phyloP scores from a whole-genome alignment of 2,797 vertebrate species.

The Malurus splendens region DNA sequence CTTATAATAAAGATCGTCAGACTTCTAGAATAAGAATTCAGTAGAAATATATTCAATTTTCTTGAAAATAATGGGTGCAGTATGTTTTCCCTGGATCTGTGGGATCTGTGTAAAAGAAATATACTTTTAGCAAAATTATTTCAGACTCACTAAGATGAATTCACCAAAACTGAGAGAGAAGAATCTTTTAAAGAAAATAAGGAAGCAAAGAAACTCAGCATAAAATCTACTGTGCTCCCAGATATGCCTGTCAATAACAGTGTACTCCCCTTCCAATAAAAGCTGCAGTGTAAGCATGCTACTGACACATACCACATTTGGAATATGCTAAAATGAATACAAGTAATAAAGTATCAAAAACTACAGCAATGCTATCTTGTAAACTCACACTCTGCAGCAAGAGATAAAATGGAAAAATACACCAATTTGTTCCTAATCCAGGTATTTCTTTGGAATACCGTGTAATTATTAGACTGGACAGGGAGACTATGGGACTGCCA shows the following conservation, averaged over 20 bases:
- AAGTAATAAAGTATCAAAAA: constrained; percentile 39
- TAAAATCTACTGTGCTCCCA: background rate
- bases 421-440: constrained; percentile 37
- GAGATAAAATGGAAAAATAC: constrained; percentile 31
- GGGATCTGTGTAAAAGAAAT: background rate
- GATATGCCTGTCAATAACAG: constrained; percentile 21
- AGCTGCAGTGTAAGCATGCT: constrained; percentile 20
- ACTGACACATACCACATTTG: constrained; percentile 30
- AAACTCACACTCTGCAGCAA: constrained; percentile 52
- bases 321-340: constrained; percentile 18
- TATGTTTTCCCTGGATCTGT: background rate
- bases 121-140: background rate
- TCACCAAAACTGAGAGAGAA: background rate
- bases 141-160: background rate
- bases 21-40: background rate
- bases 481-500: constrained; percentile 22
- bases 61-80: background rate
- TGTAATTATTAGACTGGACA: constrained; percentile 44
- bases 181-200: background rate
- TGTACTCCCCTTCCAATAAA: constrained; percentile 43
- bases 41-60: background rate
- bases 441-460: constrained; percentile 48
- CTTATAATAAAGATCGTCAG: background rate
- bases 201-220: background rate
- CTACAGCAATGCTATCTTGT: background rate